phyloP scores from a whole-genome alignment of 2,888 invertebrate genomes.

The Margaritifera margaritifera region DNA sequence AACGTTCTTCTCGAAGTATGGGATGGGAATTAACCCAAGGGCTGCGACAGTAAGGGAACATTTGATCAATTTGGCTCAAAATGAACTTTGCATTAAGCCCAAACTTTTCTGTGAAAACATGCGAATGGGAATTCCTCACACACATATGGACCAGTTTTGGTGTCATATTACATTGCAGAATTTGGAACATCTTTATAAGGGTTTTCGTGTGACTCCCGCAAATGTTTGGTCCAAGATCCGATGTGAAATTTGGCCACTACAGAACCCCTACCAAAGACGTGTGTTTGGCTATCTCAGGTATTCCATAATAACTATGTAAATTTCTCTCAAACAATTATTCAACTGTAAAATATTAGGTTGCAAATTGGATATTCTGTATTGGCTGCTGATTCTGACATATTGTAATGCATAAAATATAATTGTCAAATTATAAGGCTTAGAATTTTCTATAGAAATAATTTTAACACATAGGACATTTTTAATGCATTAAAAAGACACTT shows the following conservation, averaged over 20 bases:
- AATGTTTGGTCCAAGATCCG: slow-evolving; percentile 2
- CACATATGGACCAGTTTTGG: neutral
- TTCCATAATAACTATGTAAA: too few relatives aligned
- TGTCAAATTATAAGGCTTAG: too few relatives aligned
- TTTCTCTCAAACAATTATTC: too few relatives aligned
- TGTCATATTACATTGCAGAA: too few relatives aligned
- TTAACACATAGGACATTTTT: too few relatives aligned
- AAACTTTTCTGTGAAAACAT: slow-evolving; percentile 3
- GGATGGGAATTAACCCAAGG: slow-evolving; percentile 1
- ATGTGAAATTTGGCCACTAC: slow-evolving; percentile 1
- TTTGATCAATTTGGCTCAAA: slow-evolving; percentile 5
- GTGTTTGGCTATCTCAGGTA: too few relatives aligned
- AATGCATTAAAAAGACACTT: too few relatives aligned
- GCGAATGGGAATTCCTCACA: slow-evolving; percentile 3
- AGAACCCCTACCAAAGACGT: neutral
- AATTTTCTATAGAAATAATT: too few relatives aligned
- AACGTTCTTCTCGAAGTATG: slow-evolving; percentile 5
- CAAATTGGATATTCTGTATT: too few relatives aligned
- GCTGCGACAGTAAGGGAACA: neutral
- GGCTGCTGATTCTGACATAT: too few relatives aligned
- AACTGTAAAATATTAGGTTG: too few relatives aligned
- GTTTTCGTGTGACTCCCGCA: neutral
- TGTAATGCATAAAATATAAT: too few relatives aligned
- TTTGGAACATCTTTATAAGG: slow-evolving; percentile 1
- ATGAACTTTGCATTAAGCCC: slow-evolving; percentile 7